Conservation (phyloP, 2,888 invertebrate species). For the Acanthopleura granulata region DNA sequence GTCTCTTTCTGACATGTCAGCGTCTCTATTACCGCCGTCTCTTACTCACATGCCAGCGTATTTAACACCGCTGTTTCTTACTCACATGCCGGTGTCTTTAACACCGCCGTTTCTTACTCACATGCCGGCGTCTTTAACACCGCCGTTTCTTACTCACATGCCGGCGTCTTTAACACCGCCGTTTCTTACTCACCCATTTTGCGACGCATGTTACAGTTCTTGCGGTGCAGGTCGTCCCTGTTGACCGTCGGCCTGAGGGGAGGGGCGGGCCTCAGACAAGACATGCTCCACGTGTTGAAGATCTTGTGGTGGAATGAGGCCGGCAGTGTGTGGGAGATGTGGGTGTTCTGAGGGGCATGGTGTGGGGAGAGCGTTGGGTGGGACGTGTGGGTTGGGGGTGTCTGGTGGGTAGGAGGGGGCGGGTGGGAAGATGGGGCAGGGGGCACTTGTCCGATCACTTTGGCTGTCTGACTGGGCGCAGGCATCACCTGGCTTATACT, state of each 20-base stretch:
- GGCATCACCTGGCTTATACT: constrained; percentile 54
- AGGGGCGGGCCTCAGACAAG: constrained; percentile 88
- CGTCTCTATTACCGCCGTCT: too few relatives aligned
- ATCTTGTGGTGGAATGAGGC: constrained; percentile 29
- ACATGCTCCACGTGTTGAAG: constrained; percentile 74
- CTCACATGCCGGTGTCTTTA: too few relatives aligned
- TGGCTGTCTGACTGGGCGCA: constrained; percentile 53
- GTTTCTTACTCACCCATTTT: constrained; percentile 35
- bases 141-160: background rate
- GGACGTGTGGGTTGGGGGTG: background rate
- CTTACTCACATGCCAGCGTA: too few relatives aligned
- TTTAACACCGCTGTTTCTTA: too few relatives aligned
- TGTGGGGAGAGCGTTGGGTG: background rate
- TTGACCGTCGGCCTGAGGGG: constrained; percentile 80
- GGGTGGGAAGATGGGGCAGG: constrained; percentile 21
- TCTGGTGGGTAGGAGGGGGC: constrained; percentile 6
- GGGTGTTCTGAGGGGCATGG: background rate
- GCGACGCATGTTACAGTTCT: constrained; percentile 8
- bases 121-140: too few relatives aligned
- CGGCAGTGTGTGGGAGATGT: constrained; percentile 11
- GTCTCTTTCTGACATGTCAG: too few relatives aligned
- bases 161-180: too few relatives aligned
- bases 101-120: too few relatives aligned
- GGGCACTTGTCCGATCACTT: constrained; percentile 49
- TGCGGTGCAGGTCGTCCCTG: constrained; percentile 45